A percentile compares a stretch with the other conserved stretches of the same genome.
Conservation (phyloP, 2,888 invertebrate species). For the Halocaridina rubra region DNA sequence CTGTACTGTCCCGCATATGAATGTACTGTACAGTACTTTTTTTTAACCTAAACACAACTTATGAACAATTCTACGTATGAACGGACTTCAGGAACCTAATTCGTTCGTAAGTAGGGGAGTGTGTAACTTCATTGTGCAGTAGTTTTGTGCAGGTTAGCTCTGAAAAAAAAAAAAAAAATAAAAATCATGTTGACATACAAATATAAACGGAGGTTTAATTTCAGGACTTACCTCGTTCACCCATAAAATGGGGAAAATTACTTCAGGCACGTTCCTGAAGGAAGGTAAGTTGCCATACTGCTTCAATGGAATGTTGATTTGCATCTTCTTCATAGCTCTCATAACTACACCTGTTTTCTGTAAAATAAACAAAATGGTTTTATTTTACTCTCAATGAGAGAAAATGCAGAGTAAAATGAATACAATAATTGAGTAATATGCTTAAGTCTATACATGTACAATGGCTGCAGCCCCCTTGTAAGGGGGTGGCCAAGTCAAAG, state of each 20-base stretch:
- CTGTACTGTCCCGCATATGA: no score
- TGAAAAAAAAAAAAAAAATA: not conserved
- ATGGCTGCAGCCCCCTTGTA: no score
- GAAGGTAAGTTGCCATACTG: constrained; percentile 17
- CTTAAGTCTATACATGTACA: no score
- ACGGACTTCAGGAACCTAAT: no score
- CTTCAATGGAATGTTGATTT: constrained; percentile 40
- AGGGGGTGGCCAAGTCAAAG: no score
- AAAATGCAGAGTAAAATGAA: not conserved
- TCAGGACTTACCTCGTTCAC: constrained; percentile 44
- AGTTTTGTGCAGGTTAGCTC: not conserved
- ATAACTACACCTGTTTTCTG: constrained; percentile 52
- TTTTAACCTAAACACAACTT: no score
- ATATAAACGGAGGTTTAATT: not conserved
- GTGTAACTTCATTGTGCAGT: not conserved
- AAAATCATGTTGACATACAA: not conserved
- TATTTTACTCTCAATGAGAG: no score
- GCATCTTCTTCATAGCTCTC: constrained; percentile 52
- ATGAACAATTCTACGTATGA: no score
- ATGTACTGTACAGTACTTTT: no score
- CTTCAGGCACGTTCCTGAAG: constrained; percentile 44
- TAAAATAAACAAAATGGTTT: no score
- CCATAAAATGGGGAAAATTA: constrained; percentile 50
- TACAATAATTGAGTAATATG: no score
- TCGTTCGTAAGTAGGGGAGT: not conserved